Conservation (phyloP, 2,797 vertebrate genomes). For the Phoebastria nigripes region DNA sequence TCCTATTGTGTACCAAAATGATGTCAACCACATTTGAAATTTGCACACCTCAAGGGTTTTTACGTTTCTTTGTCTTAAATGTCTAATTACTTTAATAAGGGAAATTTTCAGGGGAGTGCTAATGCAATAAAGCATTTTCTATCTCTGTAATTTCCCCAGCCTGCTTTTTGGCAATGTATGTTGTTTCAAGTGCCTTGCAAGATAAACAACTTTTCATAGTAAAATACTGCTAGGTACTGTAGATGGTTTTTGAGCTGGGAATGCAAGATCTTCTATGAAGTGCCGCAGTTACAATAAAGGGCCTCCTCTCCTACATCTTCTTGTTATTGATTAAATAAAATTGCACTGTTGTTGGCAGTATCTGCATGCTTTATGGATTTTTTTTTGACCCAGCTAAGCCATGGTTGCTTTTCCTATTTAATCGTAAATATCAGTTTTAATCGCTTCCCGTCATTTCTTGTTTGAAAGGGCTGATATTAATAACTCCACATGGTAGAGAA, state of each 20-base stretch:
- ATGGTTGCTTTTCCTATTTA: background rate
- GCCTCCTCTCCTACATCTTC: background rate
- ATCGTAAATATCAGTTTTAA: background rate
- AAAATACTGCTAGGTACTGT: background rate
- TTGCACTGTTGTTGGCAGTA: background rate
- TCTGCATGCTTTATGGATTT: background rate
- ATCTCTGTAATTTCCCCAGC: constrained; percentile 12
- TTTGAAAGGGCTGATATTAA: background rate
- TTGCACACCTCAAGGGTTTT: background rate
- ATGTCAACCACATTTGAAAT: background rate
- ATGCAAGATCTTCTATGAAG: background rate
- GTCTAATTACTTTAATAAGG: constrained; percentile 5
- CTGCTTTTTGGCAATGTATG: background rate
- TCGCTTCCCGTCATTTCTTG: fast-evolving
- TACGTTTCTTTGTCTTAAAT: background rate
- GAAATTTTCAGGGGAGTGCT: background rate
- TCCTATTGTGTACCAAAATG: background rate
- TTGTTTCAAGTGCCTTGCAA: background rate
- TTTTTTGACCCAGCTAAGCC: background rate
- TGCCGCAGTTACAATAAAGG: background rate
- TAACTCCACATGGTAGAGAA: background rate
- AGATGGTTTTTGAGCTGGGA: background rate
- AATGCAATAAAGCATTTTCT: background rate
- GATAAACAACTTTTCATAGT: background rate
- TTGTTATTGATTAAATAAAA: background rate